A percentile compares a stretch with the other conserved stretches of the same genome.
phyloP scores from a whole-genome alignment of 1,140 invertebrate species.

The Teleopsis dalmanni region DNA sequence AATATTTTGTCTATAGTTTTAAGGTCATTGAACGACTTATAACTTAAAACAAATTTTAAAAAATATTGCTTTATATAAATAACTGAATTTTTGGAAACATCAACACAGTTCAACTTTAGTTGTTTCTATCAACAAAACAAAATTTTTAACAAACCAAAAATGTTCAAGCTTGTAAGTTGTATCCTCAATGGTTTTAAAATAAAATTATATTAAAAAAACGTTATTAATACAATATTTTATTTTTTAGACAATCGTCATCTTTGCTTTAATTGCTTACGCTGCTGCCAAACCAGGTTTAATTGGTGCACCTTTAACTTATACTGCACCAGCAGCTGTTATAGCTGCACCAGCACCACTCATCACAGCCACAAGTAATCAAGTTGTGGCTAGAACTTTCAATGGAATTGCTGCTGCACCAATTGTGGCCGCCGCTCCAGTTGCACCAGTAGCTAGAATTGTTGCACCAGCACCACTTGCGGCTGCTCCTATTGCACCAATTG shows the following conservation, averaged over 20 bases:
- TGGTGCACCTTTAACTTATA: constrained; percentile 21
- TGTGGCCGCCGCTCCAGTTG: constrained; percentile 19
- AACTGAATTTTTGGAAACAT: too few species aligned
- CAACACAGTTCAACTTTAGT: too few species aligned
- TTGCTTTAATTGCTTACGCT: constrained; percentile 9
- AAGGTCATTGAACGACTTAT: too few species aligned
- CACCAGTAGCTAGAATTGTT: constrained; percentile 14
- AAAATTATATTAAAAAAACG: constrained; percentile 1
- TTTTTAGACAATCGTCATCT: constrained; percentile 9
- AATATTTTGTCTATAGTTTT: too few species aligned
- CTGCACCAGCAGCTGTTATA: constrained; percentile 17
- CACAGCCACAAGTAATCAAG: constrained; percentile 46
- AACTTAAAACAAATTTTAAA: too few species aligned
- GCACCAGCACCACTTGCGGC: constrained; percentile 14
- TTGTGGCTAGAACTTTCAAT: constrained; percentile 45
- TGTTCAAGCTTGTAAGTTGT: constrained; percentile 40
- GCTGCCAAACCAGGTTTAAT: constrained; percentile 11
- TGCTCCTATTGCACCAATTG: constrained; percentile 12
- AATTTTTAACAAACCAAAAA: constrained; percentile 13
- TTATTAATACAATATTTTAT: too few species aligned
- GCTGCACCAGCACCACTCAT: constrained; percentile 37
- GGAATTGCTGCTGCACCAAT: constrained; percentile 34
- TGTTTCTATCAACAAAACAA: too few species aligned
- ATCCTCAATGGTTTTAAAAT: neutral
- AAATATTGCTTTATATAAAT: too few species aligned